These are phyloP conservation scores for Cepaea nemoralis DNA, from an alignment of 1,140 invertebrate genomes.

Conservation along the genomic window DNA sequence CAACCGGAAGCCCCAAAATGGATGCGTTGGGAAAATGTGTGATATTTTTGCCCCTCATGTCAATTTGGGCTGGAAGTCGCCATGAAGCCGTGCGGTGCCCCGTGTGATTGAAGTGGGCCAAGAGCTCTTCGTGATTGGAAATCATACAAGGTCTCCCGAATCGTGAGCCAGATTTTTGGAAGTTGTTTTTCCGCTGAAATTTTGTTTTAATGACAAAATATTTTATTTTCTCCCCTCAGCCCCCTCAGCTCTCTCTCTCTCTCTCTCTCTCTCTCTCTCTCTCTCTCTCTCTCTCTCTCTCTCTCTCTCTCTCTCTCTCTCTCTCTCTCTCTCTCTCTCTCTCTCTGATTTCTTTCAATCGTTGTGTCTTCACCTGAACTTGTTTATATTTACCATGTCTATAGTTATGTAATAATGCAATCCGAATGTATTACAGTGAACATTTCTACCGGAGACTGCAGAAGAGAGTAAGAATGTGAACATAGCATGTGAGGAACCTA, in stretches of 20 bases:
- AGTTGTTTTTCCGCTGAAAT: conserved; percentile 13
- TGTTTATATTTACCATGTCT: too few relatives aligned
- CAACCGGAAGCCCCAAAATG: conserved; percentile 24
- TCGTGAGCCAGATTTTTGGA: conserved; percentile 21
- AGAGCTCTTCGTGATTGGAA: conserved; percentile 34
- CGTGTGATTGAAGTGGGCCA: conserved; percentile 29
- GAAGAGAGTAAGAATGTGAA: too few relatives aligned
- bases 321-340: neutral
- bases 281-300: conserved; percentile 3
- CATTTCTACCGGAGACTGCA: too few relatives aligned
- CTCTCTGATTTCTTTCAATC: neutral
- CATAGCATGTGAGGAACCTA: too few relatives aligned
- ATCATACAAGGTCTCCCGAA: conserved; percentile 31
- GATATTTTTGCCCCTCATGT: conserved; percentile 40
- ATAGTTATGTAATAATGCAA: too few relatives aligned
- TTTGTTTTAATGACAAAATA: conserved; percentile 5
- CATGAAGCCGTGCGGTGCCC: conserved; percentile 32
- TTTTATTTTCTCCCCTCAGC: too few relatives aligned
- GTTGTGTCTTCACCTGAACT: too few relatives aligned
- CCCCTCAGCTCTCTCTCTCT: too few relatives aligned
- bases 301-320: neutral
- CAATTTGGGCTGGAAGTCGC: conserved; percentile 26
- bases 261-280: neutral
- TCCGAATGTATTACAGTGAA: too few relatives aligned
- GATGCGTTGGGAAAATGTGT: conserved; percentile 7